Base-by-base conservation (phyloP, 1,140 invertebrate genomes). In the Campoletis sonorensis region DNA sequence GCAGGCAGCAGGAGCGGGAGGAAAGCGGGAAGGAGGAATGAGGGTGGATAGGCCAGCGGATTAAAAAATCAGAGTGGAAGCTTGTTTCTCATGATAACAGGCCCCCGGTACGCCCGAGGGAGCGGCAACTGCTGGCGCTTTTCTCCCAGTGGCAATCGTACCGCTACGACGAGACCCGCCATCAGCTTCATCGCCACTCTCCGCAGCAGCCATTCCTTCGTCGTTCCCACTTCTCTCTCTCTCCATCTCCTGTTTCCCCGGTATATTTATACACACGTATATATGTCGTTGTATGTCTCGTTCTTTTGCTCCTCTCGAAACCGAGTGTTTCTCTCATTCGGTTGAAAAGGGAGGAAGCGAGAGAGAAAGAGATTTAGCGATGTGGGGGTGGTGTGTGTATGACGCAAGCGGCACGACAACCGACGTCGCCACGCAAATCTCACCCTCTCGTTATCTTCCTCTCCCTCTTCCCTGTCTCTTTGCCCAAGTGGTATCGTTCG, bases 11-110 rank as follows among this genome's bases (percentile, higher is more conserved):
- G n/a, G n/a, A n/a, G n/a, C n/a, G 83, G 81, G 83, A 81, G 73
- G 72, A 83, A 58, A 11, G 68, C 27, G 71, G 80, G 82, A 77
- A 82, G 83, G 85, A 84, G 82, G 85, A 83, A 84, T 84, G 86
- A 64, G 85, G 80, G 40, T 45, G 80, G 84, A 84, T 70, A 84
- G 84, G 87, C 89, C 61, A 91, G 90, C 89, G 91, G 91, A 92
- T 92, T 92, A 92, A 92, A 92, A 92, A 92, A 92, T 92, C 91
- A 91, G 90, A 92, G 90, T 92, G 91, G 89, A 91, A 91, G 91
- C 91, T 92, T 92, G 91, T 92, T 92, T 91, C 91, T 92, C 91
- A 90, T 91, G 92, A 92, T 92, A 92, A 92, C 91, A 91, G 90
- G 51, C 51, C 84, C 81, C 87, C 88, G 87, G 87, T 87, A 84